Evolutionary conservation across 2,113 vertebrate genomes (phyloP).

Genomic region (Buteo buteo): DNA sequence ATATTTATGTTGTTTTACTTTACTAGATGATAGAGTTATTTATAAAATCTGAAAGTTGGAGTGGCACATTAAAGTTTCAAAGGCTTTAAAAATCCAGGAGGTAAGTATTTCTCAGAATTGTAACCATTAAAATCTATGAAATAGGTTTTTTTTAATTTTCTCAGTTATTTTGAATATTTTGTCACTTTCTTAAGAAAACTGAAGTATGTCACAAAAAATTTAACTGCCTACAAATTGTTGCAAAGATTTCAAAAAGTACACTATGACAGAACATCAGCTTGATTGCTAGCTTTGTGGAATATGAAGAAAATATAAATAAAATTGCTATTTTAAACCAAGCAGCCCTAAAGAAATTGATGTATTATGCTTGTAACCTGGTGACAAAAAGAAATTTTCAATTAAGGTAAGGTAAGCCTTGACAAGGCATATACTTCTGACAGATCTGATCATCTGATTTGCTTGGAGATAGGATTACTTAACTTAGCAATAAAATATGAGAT

Average conservation of each 20-base stretch:
- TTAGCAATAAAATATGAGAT: neutral
- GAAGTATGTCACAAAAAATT: neutral
- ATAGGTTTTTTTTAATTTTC: rapidly evolving
- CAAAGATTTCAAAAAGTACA: neutral
- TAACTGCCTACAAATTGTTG: neutral
- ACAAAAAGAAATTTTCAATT: neutral
- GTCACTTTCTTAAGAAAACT: neutral
- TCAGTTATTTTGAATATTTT: neutral
- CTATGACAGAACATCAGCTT: neutral
- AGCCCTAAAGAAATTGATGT: neutral
- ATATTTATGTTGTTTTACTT: neutral
- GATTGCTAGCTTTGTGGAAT: neutral
- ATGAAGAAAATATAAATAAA: neutral
- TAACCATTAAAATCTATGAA: neutral
- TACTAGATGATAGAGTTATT: neutral
- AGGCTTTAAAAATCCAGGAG: neutral
- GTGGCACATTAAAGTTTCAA: neutral
- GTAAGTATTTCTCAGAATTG: neutral
- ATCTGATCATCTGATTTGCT: neutral
- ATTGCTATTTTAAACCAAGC: neutral
- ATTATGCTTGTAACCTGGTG: neutral
- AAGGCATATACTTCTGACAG: neutral
- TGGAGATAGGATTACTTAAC: neutral
- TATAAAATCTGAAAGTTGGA: neutral
- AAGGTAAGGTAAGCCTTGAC: neutral